Evolutionary conservation across 2,888 invertebrate species (phyloP).

Genomic region (Nephrotoma flavescens): DNA sequence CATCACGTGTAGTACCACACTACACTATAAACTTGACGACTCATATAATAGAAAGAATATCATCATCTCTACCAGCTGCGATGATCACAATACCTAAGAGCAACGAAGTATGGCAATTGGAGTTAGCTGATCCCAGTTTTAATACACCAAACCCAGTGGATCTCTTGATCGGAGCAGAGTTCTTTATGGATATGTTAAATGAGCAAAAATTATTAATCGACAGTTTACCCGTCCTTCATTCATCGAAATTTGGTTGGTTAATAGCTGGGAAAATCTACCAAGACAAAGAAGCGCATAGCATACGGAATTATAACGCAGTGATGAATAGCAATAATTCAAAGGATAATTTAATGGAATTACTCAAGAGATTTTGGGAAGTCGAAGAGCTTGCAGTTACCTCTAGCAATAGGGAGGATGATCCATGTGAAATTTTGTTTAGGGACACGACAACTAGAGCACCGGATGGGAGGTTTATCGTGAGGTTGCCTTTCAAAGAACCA

Average conservation of each 20-base stretch:
- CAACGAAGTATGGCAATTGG: no score
- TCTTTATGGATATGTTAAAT: background rate
- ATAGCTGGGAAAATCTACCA: background rate
- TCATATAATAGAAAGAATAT: background rate
- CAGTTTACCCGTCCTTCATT: background rate
- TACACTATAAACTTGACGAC: background rate
- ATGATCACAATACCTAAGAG: no score
- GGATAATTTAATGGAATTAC: background rate
- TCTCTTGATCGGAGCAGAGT: background rate
- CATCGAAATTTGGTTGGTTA: background rate
- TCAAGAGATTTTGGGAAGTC: background rate
- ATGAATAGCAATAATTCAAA: background rate
- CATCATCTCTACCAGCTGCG: background rate
- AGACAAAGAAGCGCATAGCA: background rate
- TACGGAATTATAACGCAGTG: background rate
- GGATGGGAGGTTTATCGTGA: background rate
- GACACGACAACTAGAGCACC: background rate
- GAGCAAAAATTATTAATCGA: no score
- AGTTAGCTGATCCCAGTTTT: background rate
- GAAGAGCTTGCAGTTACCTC: background rate
- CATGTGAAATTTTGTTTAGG: background rate
- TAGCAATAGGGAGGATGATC: background rate
- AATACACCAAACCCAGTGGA: background rate
- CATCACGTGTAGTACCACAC: background rate
- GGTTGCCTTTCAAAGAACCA: background rate